A percentile compares a stretch with the other conserved stretches of the same genome.
Conservation (phyloP, 2,888 invertebrate species). For the Cheilosia variabilis region DNA sequence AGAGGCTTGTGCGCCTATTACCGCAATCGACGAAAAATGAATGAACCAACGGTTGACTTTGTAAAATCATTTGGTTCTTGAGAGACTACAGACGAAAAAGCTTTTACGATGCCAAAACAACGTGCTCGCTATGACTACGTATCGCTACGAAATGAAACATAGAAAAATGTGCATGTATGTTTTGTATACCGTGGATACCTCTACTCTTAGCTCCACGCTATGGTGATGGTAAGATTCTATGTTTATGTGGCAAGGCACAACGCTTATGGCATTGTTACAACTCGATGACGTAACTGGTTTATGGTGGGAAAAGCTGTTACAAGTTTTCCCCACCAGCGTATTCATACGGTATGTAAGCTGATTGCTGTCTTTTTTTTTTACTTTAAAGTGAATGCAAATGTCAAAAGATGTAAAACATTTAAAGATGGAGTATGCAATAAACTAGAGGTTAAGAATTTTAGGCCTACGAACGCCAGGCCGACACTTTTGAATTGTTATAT, state of each 20-base stretch:
- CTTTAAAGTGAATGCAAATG: not conserved
- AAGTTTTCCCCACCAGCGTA: not conserved
- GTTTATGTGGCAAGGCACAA: constrained; percentile 28
- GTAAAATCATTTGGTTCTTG: constrained; percentile 51
- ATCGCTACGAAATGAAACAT: constrained; percentile 61
- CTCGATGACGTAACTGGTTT: constrained; percentile 9
- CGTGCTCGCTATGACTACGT: constrained; percentile 36
- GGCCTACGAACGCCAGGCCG: no score
- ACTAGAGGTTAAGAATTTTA: no score
- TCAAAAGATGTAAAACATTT: not conserved
- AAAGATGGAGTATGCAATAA: no score
- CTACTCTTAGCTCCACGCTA: constrained; percentile 26
- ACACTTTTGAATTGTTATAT: no score
- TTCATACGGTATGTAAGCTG: constrained; percentile 17
- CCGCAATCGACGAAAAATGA: constrained; percentile 65
- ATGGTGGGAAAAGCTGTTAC: constrained; percentile 31
- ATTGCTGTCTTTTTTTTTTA: not conserved
- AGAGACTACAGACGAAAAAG: constrained; percentile 29
- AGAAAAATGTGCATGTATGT: constrained; percentile 36
- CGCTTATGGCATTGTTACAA: constrained; percentile 63
- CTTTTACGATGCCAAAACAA: constrained; percentile 72
- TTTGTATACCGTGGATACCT: not conserved
- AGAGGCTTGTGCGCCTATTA: constrained; percentile 35
- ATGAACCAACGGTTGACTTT: constrained; percentile 66
- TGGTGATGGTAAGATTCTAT: constrained; percentile 33